Conservation (phyloP, 1,140 invertebrate species). For the Drosophila sucinea region DNA sequence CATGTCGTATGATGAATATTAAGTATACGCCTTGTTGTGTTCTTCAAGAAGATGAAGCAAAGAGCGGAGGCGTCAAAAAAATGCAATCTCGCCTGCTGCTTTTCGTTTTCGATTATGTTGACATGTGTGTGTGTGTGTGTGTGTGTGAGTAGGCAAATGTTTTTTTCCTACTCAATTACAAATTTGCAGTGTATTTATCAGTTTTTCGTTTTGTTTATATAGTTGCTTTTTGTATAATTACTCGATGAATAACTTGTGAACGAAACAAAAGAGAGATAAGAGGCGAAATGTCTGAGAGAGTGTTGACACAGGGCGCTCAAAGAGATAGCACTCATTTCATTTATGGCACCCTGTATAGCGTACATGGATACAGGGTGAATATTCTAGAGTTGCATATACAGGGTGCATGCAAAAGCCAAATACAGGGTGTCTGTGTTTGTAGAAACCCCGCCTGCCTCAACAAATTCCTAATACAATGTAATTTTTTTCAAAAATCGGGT, state of each 20-base stretch:
- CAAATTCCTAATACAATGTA: too few species aligned
- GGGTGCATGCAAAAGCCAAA: background rate
- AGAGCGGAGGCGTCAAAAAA: conserved; percentile 30
- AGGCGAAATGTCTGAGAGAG: background rate
- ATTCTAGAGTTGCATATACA: background rate
- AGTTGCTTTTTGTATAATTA: conserved; percentile 37
- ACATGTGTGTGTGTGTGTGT: conserved; percentile 25
- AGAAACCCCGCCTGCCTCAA: too few species aligned
- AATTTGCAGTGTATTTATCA: conserved; percentile 8
- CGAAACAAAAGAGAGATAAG: background rate
- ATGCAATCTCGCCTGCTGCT: conserved; percentile 25
- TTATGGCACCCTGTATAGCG: too few species aligned
- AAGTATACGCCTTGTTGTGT: conserved; percentile 62
- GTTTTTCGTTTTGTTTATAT: conserved; percentile 7
- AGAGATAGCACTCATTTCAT: too few species aligned
- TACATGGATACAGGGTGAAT: too few species aligned
- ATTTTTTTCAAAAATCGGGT: too few species aligned
- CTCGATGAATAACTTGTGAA: conserved; percentile 23
- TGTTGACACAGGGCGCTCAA: background rate
- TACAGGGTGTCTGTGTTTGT: conserved; percentile 6
- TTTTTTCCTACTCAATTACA: conserved; percentile 34
- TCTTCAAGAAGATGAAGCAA: background rate
- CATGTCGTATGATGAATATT: conserved; percentile 68
- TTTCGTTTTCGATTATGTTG: conserved; percentile 52
- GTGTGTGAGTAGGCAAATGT: conserved; percentile 13